Evolutionary conservation across 2,888 invertebrate species (phyloP), one percentile per base, ranked within the genome.

Genomic region (Eupsilia transversa): DNA sequence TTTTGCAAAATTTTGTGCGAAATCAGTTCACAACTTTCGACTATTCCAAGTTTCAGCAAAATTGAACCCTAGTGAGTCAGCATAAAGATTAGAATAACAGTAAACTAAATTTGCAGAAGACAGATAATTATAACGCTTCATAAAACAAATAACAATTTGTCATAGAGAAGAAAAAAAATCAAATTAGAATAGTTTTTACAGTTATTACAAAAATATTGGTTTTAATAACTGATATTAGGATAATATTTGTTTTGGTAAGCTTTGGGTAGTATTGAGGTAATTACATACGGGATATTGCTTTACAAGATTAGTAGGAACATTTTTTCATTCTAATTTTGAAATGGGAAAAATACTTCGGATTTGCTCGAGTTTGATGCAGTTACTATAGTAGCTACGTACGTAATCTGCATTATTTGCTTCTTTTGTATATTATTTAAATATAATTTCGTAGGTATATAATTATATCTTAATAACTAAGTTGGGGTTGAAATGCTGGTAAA

Each of bases 121-220:
- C 43, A 77, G 64, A 82, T 85, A 83, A 82, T 87, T 82, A 87
- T 87, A 88, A 91, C 89, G 90, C 91, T 91, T 92, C 86, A 86
- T 87, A 79, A 89, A 89, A 84, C 91, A 91, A 90, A 91, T 90
- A 92, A 84, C 89, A 91, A 92, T 92, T 91, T 92, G 91, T 92
- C 91, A 89, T 89, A 89, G 87, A 86, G 88, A 84, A 89, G 87
- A 85, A 46, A 80, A 90, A 91, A 88, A 90, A 88, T 85, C 84
- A 88, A 80, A 87, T 88, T 90, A 88, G 77, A 84, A 80, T 77
- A 80, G 85, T 73, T 83, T 67, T 65, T 85, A 85, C 80, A 80
- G 84, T 86, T 87, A 89, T 89, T 85, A 89, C 79, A 84, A 87
- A 91, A 93, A 91, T 92, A 91, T 91, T 91, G 86, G 85, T 89